Conservation (phyloP, 2,797 vertebrate species). For the Gymnoscopelus microlampas region DNA sequence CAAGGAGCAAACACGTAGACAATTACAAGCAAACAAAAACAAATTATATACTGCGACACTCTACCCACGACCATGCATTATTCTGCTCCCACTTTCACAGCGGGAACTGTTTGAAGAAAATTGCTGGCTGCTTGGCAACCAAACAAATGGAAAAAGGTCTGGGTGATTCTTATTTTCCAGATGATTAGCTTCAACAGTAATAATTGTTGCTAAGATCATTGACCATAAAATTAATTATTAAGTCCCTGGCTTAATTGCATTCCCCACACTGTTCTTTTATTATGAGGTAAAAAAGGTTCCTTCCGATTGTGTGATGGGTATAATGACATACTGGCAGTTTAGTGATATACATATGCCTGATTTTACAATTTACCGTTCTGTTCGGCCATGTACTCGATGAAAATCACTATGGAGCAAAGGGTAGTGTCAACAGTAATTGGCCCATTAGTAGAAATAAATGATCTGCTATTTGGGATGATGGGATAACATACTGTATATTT, state of each 20-base stretch:
- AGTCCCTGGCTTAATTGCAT: conserved; percentile 62
- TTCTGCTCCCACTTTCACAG: conserved; percentile 50
- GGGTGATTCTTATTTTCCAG: conserved; percentile 77
- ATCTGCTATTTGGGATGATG: neutral
- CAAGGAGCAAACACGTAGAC: conserved; percentile 62
- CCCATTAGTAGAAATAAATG: neutral
- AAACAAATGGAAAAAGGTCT: conserved; percentile 71
- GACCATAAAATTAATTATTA: conserved; percentile 79
- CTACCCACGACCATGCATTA: conserved; percentile 59
- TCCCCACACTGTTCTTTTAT: conserved; percentile 47
- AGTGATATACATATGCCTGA: conserved; percentile 2
- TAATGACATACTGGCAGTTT: conserved; percentile 52
- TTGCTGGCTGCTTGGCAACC: conserved; percentile 76
- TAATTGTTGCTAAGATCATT: conserved; percentile 76
- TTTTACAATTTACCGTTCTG: conserved; percentile 37
- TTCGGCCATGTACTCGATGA: neutral
- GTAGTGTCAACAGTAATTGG: neutral
- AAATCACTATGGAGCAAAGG: conserved; percentile 16
- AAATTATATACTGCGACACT: conserved; percentile 61
- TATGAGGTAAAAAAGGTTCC: conserved; percentile 33
- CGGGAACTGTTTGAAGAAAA: conserved; percentile 59
- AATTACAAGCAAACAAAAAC: conserved; percentile 67
- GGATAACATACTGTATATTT: neutral
- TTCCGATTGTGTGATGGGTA: conserved; percentile 56
- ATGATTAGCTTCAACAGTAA: conserved; percentile 78